Percentiles rank a stretch among this genome's conserved stretches.
phyloP scores from a whole-genome alignment of 1,140 invertebrate genomes.

The Heliconius eleuchia region DNA sequence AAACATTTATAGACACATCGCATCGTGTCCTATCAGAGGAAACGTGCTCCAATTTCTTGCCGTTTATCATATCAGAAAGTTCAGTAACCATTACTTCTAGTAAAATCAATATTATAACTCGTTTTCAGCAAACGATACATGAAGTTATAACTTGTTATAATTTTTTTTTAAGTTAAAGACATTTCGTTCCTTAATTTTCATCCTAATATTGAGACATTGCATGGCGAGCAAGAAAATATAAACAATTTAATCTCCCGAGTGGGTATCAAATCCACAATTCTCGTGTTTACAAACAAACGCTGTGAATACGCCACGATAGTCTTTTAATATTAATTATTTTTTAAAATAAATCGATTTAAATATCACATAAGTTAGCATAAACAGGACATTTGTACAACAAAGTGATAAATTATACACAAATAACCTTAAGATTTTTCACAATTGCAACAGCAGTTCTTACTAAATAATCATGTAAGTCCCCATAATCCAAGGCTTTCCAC shows the following conservation, averaged over 20 bases:
- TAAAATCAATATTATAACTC: constrained; percentile 1
- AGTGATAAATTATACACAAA: background rate
- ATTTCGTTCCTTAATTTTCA: too few relatives aligned
- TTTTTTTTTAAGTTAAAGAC: too few relatives aligned
- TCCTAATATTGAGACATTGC: too few relatives aligned
- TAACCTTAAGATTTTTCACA: constrained; percentile 24
- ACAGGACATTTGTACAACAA: background rate
- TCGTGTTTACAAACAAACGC: too few relatives aligned
- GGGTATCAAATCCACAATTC: too few relatives aligned
- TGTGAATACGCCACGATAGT: too few relatives aligned
- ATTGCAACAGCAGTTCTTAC: constrained; percentile 48
- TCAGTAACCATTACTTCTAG: too few relatives aligned
- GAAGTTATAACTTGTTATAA: too few relatives aligned
- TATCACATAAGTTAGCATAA: background rate
- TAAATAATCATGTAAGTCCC: constrained; percentile 64
- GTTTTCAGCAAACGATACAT: background rate
- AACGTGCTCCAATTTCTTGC: constrained; percentile 11
- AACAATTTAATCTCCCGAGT: too few relatives aligned
- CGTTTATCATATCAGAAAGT: constrained; percentile 12
- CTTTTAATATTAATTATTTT: too few relatives aligned
- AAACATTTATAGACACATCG: background rate
- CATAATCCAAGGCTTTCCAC: constrained; percentile 78
- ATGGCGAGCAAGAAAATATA: too few relatives aligned
- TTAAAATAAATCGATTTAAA: background rate
- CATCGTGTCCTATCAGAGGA: background rate